Percentiles rank a stretch among this genome's conserved stretches.
Evolutionary conservation across 2,113 vertebrate species (phyloP).

Genomic region (Azemiops feae): DNA sequence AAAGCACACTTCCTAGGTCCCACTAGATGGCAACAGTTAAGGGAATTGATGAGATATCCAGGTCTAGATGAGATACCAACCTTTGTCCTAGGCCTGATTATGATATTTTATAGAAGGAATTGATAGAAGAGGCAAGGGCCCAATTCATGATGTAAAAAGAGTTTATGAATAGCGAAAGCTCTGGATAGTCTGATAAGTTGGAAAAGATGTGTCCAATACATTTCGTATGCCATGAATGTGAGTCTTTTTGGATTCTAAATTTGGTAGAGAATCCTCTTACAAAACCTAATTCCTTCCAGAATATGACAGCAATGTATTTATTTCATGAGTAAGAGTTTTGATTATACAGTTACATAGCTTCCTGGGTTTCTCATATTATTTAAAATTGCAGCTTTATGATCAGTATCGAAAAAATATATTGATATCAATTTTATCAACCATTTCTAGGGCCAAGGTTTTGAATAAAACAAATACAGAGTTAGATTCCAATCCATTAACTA

Average conservation of each 20-base stretch:
- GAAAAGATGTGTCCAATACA: background rate
- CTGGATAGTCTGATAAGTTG: background rate
- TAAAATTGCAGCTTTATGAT: background rate
- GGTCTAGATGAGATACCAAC: background rate
- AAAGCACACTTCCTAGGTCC: background rate
- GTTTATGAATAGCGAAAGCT: background rate
- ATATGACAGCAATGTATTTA: background rate
- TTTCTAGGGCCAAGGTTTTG: background rate
- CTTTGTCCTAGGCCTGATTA: background rate
- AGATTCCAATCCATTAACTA: background rate
- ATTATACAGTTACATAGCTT: background rate
- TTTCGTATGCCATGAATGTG: background rate
- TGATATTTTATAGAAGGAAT: background rate
- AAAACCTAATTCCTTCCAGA: background rate
- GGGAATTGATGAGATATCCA: background rate
- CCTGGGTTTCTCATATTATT: background rate
- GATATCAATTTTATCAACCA: background rate
- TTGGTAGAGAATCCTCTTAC: background rate
- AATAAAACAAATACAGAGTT: rapidly evolving
- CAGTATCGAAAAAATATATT: background rate
- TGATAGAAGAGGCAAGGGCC: background rate
- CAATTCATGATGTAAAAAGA: background rate
- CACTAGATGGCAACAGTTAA: background rate
- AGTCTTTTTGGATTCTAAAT: background rate
- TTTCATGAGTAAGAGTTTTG: background rate